These are phyloP conservation scores for Saxidomus purpurata DNA, from an alignment of 1,140 invertebrate genomes.

Conservation along the genomic window DNA sequence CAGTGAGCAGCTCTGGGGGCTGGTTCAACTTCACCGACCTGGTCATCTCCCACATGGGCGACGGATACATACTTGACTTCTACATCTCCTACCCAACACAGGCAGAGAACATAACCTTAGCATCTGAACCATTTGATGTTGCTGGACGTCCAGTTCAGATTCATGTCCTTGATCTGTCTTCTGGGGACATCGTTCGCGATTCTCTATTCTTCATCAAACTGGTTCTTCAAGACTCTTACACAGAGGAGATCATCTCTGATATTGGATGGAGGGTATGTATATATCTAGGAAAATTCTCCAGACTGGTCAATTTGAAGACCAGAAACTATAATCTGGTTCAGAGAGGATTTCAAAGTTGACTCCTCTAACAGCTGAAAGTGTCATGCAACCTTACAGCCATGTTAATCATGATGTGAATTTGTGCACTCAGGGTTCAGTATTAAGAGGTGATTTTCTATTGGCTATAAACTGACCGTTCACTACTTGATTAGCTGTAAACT, in stretches of 20 bases:
- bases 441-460: too few relatives aligned
- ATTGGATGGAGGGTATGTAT: conserved; percentile 48
- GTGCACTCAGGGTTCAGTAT: too few relatives aligned
- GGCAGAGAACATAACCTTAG: conserved; percentile 70
- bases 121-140: conserved; percentile 43
- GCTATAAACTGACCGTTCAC: too few relatives aligned
- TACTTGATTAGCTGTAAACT: too few relatives aligned
- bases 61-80: conserved; percentile 75
- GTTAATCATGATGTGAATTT: too few relatives aligned
- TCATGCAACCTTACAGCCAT: too few relatives aligned
- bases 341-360: too few relatives aligned
- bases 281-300: too few relatives aligned
- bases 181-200: conserved; percentile 3
- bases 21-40: conserved; percentile 49
- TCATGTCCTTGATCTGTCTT: conserved; percentile 46
- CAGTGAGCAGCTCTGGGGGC: neutral
- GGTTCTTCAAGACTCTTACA: conserved; percentile 69
- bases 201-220: conserved; percentile 43
- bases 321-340: too few relatives aligned
- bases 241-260: conserved; percentile 51
- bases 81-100: conserved; percentile 68
- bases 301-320: too few relatives aligned
- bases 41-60: conserved; percentile 48
- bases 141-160: conserved; percentile 34
- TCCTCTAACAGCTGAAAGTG: too few relatives aligned